Percentiles rank a stretch among this genome's conserved stretches.
Conservation (phyloP, 2,113 vertebrate species). For the Pteronura brasiliensis region DNA sequence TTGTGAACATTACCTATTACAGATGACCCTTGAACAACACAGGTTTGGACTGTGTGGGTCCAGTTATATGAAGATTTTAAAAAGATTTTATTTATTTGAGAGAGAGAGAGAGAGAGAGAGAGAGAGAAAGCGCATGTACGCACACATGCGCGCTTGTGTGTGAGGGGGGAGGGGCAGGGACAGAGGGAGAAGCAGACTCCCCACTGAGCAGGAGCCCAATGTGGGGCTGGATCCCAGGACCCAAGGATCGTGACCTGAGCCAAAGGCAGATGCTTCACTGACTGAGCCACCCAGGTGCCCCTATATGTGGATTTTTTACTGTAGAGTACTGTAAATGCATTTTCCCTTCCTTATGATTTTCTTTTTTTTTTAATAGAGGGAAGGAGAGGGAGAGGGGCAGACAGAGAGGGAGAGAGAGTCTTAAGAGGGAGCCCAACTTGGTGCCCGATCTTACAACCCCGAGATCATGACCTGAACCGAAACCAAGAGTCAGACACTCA, state of each 20-base stretch:
- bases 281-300: neutral
- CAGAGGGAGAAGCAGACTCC: neutral
- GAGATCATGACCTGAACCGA: neutral
- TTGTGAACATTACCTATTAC: neutral
- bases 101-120: neutral
- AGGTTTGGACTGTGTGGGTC: neutral
- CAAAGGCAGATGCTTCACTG: neutral
- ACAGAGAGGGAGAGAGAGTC: neutral
- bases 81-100: neutral
- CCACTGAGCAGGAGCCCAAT: neutral
- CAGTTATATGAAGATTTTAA: neutral
- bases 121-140: fast-evolving
- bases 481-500: neutral
- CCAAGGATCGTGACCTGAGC: neutral
- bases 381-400: neutral
- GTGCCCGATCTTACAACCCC: neutral
- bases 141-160: fast-evolving
- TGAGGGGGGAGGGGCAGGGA: neutral
- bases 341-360: neutral
- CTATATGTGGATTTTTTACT: neutral
- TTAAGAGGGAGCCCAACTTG: neutral
- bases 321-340: neutral
- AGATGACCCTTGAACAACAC: neutral
- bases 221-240: neutral
- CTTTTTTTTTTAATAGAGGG: neutral